Conservation (phyloP, 2,113 vertebrate species). For the Caracal caracal region DNA sequence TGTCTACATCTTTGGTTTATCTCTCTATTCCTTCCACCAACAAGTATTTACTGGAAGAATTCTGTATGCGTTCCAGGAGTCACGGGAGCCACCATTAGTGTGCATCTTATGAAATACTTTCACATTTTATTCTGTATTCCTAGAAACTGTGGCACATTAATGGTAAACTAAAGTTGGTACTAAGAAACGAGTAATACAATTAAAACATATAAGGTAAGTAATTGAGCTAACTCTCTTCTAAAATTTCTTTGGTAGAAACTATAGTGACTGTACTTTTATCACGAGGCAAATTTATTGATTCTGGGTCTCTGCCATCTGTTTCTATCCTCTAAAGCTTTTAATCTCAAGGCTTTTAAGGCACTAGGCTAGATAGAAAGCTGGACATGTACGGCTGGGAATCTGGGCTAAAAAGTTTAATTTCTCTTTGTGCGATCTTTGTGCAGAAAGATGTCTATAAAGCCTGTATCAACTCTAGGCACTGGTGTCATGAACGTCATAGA, state of each 20-base stretch:
- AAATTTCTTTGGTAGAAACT: background rate
- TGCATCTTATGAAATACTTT: background rate
- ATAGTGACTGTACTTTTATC: background rate
- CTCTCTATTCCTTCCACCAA: background rate
- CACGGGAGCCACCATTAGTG: background rate
- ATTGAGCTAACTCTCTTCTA: background rate
- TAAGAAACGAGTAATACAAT: background rate
- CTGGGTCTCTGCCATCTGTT: slow-evolving; percentile 10
- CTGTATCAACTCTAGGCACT: background rate
- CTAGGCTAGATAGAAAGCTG: background rate
- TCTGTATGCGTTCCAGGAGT: background rate
- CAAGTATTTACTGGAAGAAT: background rate
- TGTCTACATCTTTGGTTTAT: background rate
- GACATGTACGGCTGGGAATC: background rate
- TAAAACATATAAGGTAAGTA: background rate
- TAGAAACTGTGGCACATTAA: background rate
- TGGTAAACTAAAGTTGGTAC: background rate
- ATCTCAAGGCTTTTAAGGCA: background rate
- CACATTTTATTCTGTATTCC: slow-evolving; percentile 8
- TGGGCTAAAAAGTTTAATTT: slow-evolving; percentile 25
- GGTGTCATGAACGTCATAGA: background rate
- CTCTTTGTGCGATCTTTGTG: background rate
- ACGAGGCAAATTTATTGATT: background rate
- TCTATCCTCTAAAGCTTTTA: slow-evolving; percentile 18
- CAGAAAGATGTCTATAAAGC: slow-evolving; percentile 3